phyloP scores from a whole-genome alignment of 2,113 vertebrate genomes.

The Eira barbara region DNA sequence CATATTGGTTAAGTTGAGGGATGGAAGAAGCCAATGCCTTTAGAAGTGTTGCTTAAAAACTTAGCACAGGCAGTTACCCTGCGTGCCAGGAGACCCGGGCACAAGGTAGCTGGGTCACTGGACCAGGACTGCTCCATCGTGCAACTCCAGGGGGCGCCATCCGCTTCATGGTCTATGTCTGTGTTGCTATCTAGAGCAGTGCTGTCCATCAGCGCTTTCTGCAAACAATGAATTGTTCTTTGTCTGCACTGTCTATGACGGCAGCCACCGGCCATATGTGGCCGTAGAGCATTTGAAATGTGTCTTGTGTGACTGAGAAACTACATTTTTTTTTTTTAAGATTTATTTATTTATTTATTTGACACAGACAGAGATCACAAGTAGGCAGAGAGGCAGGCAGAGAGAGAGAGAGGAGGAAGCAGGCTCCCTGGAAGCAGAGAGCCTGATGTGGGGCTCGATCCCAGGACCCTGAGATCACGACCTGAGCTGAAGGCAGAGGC shows the following conservation, averaged over 20 bases:
- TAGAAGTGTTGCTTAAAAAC: background rate
- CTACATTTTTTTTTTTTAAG: background rate
- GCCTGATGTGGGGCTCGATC: no score
- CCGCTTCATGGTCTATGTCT: background rate
- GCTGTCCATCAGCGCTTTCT: background rate
- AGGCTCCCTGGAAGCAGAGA: no score
- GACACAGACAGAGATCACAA: no score
- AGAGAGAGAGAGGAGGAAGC: no score
- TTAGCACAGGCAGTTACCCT: background rate
- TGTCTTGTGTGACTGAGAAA: background rate
- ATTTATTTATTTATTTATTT: no score
- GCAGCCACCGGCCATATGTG: background rate
- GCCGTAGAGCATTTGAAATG: background rate
- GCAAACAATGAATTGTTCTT: no score
- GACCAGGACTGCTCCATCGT: background rate
- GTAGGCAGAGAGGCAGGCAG: no score
- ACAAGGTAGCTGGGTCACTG: background rate
- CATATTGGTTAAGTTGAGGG: background rate
- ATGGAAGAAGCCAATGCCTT: background rate
- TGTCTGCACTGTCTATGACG: background rate
- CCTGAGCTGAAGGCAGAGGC: no score
- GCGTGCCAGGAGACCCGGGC: background rate
- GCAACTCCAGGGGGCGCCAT: accelerated
- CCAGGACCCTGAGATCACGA: no score
- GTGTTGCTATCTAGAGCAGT: accelerated